phyloP scores from a whole-genome alignment of 2,888 invertebrate genomes.

The Serripes groenlandicus region DNA sequence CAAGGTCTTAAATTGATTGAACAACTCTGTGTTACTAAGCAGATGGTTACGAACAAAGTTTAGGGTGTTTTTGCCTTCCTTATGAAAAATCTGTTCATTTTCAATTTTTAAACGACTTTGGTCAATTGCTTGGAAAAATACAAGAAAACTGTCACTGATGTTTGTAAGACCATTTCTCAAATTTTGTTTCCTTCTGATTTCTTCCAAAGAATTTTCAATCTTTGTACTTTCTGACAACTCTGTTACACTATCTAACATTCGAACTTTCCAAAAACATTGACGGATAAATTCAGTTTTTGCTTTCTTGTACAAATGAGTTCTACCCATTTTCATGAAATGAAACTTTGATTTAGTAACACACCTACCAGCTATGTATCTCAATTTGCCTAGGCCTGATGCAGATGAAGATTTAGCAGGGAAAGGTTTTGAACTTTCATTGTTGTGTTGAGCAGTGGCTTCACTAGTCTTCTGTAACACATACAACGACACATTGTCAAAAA shows the following conservation, averaged over 20 bases:
- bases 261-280: background rate
- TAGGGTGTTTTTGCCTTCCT: background rate
- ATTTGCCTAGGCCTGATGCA: background rate
- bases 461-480: too few relatives aligned
- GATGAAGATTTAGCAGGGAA: too few relatives aligned
- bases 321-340: background rate
- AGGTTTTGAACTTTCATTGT: too few relatives aligned
- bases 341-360: background rate
- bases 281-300: background rate
- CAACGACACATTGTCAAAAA: background rate
- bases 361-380: background rate
- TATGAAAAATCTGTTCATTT: background rate
- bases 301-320: background rate
- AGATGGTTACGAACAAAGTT: background rate
- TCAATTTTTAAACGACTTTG: background rate
- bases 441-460: too few relatives aligned
- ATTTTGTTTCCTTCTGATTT: background rate
- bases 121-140: background rate
- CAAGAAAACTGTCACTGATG: background rate
- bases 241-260: background rate
- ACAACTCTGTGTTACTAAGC: background rate
- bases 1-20: background rate
- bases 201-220: background rate
- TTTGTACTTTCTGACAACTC: background rate
- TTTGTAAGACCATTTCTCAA: background rate